Percentiles rank a stretch among this genome's conserved stretches.
Evolutionary conservation across 2,113 vertebrate species (phyloP).

Genomic region (crab-eating macaque (Macaca fascicularis)): DNA sequence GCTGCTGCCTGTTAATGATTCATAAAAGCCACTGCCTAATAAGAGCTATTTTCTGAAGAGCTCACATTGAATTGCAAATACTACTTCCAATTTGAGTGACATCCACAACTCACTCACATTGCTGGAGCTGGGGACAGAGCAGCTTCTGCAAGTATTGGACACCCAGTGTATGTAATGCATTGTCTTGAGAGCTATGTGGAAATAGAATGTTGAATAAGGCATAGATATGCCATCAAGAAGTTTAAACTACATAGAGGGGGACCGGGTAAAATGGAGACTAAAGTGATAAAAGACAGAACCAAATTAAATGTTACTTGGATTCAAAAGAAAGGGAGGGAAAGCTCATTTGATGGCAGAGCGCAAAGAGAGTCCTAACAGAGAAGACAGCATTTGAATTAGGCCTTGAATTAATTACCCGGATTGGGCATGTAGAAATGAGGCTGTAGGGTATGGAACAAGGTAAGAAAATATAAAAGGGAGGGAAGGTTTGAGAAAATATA

Average conservation of each 20-base stretch:
- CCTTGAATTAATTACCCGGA: not conserved
- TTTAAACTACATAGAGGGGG: not conserved
- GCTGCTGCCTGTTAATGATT: conserved; percentile 63
- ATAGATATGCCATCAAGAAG: not conserved
- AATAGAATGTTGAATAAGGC: not conserved
- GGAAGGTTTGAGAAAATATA: conserved; percentile 9
- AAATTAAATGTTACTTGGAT: not conserved
- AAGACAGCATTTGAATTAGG: not conserved
- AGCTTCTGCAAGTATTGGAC: not conserved
- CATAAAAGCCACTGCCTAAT: conserved; percentile 60
- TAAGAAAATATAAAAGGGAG: not conserved
- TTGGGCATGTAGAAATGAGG: not conserved
- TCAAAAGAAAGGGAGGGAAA: not conserved
- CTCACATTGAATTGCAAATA: conserved; percentile 77
- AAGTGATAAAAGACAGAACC: not conserved
- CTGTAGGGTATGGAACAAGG: not conserved
- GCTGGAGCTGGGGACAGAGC: not conserved
- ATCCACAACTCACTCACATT: conserved; percentile 28
- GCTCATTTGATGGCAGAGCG: not conserved
- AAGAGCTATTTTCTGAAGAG: conserved; percentile 72
- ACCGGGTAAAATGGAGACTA: not conserved
- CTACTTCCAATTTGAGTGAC: conserved; percentile 57
- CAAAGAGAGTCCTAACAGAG: not conserved
- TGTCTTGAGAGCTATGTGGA: not conserved
- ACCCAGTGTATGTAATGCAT: not conserved